Base-by-base conservation (phyloP, 1,140 invertebrate species). In the Drosophila lacertosa region DNA sequence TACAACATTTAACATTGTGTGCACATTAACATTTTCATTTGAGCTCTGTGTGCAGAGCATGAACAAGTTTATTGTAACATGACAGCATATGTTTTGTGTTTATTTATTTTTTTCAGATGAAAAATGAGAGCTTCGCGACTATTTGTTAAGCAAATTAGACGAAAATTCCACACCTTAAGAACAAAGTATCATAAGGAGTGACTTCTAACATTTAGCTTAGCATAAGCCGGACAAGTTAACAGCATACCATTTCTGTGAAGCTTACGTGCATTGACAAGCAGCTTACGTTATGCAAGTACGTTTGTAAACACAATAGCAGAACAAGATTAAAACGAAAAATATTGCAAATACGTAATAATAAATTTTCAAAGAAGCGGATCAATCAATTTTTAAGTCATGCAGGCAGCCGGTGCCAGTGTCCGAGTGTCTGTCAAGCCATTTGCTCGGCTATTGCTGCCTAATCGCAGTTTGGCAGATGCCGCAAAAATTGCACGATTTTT, bases 271-370 rank as follows among this genome's bases (percentile, higher is more conserved):
- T n/a, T n/a, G n/a, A n/a, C n/a, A n/a, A 20, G 11, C 29, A 40
- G 15, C 50, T 58, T 24, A 42, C 20, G n/a, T 53, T 48, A 35
- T 35, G 54, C 29, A 44, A 53, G 47, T 63, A 15, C 16, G 42
- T 35, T 33, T 40, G 48, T 63, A 69, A 66, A 54, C 59, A 64
- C n/a, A 47, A 32, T 26, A 40, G 9, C 20, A 40, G 26, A 45
- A 24, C 0, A 24, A 6, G 20, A 3, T 6, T 5, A 48, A 16
- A 4, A 15, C 11, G 7, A 22, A 44, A 7, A 29, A 1, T 29
- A 29, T 29, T 29, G 26, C 26, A 29, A 29, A 9, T 29, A 29
- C 6, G 6, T 29, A 7, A 29, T 29, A 29, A 7, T 29, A 0
- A 29, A 29, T 29, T 2, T 7, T 7, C 9, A 2, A 7, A 29